Base-by-base conservation (phyloP, 2,888 invertebrate species). In the Caenorhabditis sp. region DNA sequence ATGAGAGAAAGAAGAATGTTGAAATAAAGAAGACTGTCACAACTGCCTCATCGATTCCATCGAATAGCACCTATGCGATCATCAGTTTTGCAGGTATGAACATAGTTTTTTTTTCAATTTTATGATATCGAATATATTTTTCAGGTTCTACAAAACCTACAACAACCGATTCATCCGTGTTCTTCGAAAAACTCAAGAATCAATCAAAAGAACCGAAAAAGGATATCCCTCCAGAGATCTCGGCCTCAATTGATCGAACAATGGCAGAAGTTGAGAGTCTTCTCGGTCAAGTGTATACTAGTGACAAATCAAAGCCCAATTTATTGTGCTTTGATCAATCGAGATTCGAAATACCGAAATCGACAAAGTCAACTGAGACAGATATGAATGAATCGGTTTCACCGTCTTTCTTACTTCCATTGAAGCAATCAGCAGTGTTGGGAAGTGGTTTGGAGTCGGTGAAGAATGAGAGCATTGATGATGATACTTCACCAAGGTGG, bases 221-320 rank as follows among this genome's bases (percentile, higher is more conserved):
- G 25, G 75, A 70, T 59, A 65, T 75, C 26, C 75, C 75, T 21
- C 65, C 70, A 1, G 75, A 70, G 31, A 70, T 75, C 1, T 70
- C 70, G 1, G 70, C 75, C 20, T 75, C 75, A n/a, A 80, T 80
- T 27, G 80, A 77, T 59, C 77, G 75, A 52, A 80, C 80, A 14
- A 72, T 80, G 67, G 72, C 73, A 12, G 80, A 80, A 64, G 75
- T 80, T 25, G 73, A 80, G 56, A 67, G 68, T 26, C 59, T 80
- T 49, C 62, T 82, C 21, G 78, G 76, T 43, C 67, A 78, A 59
- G 82, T 82, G 3, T 82, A 82, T 60, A 78, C 80, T 5, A 77
- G 70, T 43, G 78, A 80, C 17, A 68, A 68, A 23, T 50, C 77
- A 10, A 82, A 80, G 50, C 82, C 82, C 1, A 82, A 82, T 59